A percentile compares a stretch with the other conserved stretches of the same genome.
phyloP scores from a whole-genome alignment of 2,113 vertebrate species.

The Prinia subflava region DNA sequence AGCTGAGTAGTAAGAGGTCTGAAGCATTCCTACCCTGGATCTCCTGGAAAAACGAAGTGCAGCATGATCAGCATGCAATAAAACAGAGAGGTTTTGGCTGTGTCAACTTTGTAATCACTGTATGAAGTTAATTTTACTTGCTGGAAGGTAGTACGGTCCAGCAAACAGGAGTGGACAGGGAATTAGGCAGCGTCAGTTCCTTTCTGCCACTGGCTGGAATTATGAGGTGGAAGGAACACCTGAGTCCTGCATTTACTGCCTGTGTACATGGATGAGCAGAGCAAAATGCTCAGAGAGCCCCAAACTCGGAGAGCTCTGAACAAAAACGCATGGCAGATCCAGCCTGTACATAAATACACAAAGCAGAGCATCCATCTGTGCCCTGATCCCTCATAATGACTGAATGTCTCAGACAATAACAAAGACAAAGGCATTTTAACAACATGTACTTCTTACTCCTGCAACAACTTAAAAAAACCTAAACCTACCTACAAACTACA shows the following conservation, averaged over 20 bases:
- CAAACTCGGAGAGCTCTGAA: not conserved
- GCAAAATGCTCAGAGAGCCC: not conserved
- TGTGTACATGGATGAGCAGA: accelerated
- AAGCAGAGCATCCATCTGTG: not conserved
- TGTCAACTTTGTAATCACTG: not conserved
- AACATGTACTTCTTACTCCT: not conserved
- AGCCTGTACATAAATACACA: not conserved
- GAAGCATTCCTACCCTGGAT: not conserved
- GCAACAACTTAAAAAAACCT: not conserved
- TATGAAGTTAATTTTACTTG: not conserved
- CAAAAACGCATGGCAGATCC: not conserved
- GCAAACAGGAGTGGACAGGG: not conserved
- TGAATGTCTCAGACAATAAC: not conserved
- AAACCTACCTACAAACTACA: not conserved
- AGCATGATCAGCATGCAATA: not conserved
- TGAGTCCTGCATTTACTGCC: not conserved
- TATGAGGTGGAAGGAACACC: not conserved
- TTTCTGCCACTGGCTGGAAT: not conserved
- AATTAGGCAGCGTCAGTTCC: not conserved
- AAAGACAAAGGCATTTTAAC: not conserved
- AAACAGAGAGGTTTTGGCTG: not conserved
- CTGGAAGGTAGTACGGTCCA: not conserved
- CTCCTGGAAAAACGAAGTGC: not conserved
- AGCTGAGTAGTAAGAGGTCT: not conserved
- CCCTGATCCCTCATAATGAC: not conserved